Conservation (phyloP, 2,888 invertebrate species). For the Suillia variegata region DNA sequence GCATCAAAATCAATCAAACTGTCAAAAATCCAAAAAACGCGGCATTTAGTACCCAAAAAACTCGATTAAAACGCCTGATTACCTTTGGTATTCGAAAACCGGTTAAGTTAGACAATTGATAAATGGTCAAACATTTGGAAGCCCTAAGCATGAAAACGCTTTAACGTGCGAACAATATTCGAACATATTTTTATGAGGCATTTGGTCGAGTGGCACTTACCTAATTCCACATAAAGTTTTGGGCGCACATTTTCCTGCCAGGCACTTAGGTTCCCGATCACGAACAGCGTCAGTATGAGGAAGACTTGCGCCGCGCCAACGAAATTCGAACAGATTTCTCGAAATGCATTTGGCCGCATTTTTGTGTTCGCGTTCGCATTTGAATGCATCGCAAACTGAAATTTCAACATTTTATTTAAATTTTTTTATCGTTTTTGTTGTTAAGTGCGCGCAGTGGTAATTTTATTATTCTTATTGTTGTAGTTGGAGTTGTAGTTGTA, state of each 20-base stretch:
- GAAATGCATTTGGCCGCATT: slow-evolving; percentile 20
- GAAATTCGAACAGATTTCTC: slow-evolving; percentile 28
- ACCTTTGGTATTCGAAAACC: too few species aligned
- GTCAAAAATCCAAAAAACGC: too few species aligned
- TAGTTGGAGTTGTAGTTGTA: background rate
- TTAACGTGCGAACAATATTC: too few species aligned
- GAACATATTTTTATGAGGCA: too few species aligned
- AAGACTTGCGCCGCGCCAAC: slow-evolving; percentile 57
- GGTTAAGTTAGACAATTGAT: too few species aligned
- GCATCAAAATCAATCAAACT: too few species aligned
- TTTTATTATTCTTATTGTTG: background rate
- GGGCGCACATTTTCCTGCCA: slow-evolving; percentile 93
- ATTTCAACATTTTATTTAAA: background rate
- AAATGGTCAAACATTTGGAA: background rate
- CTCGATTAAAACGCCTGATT: too few species aligned
- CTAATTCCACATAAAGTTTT: slow-evolving; percentile 91
- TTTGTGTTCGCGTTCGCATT: too few species aligned
- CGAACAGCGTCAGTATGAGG: slow-evolving; percentile 58
- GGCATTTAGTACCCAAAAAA: too few species aligned
- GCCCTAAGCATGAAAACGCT: background rate
- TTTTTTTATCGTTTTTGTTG: background rate
- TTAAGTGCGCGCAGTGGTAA: too few species aligned
- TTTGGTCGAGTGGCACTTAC: slow-evolving; percentile 72
- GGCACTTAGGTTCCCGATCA: slow-evolving; percentile 65
- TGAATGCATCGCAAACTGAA: background rate